Evolutionary conservation across 2,888 invertebrate genomes (phyloP).

Genomic region (Alentia gelatinosa): DNA sequence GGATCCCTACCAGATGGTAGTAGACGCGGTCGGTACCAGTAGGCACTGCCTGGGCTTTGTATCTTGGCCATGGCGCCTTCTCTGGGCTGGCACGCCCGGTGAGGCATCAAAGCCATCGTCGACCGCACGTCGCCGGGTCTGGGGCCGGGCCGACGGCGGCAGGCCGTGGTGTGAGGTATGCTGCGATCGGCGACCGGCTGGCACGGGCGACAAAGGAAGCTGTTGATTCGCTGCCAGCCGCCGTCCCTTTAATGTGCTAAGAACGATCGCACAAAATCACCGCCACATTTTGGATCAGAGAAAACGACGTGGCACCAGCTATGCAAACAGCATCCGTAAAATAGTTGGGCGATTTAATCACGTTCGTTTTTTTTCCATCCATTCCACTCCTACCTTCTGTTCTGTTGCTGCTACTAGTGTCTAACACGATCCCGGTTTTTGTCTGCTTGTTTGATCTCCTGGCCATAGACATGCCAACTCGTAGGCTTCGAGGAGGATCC

Average conservation of each 20-base stretch:
- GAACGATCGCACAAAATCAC: background rate
- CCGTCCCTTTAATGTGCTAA: conserved; percentile 4
- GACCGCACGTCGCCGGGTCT: background rate
- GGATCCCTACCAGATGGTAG: background rate
- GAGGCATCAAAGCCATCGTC: background rate
- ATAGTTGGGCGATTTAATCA: background rate
- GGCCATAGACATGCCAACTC: background rate
- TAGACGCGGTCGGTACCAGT: background rate
- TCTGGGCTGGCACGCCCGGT: background rate
- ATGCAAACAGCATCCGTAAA: background rate
- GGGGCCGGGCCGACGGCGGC: background rate
- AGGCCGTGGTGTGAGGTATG: background rate
- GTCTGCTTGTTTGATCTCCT: background rate
- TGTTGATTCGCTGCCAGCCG: conserved; percentile 13
- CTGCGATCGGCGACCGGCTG: conserved; percentile 18
- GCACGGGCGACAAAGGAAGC: conserved; percentile 9
- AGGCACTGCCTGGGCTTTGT: background rate
- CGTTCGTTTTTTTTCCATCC: background rate
- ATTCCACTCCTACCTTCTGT: background rate
- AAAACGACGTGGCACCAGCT: background rate
- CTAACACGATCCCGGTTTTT: background rate
- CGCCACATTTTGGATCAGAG: background rate
- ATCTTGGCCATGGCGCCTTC: background rate
- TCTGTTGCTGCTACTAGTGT: background rate
- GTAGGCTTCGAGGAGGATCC: no score